Evolutionary conservation across 2,113 vertebrate genomes (phyloP).

Genomic region (Leucopternis melanops): DNA sequence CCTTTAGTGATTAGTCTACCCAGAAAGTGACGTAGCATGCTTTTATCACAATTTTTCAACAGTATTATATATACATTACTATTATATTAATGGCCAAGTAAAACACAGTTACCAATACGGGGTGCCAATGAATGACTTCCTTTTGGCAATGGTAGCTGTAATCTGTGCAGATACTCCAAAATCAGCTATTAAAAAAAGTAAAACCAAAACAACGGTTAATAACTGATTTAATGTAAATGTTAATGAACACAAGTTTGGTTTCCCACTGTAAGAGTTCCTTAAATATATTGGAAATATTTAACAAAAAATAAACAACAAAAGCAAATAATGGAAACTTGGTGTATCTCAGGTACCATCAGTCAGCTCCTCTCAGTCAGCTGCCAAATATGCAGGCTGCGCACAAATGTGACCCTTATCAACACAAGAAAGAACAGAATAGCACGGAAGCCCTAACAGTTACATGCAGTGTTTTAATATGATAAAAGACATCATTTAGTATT

Average conservation of each 20-base stretch:
- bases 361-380: neutral
- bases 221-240: neutral
- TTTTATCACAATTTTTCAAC: neutral
- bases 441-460: neutral
- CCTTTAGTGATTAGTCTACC: neutral
- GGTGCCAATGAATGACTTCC: constrained; percentile 99
- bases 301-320: neutral
- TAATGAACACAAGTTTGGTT: neutral
- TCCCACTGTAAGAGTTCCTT: neutral
- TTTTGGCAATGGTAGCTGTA: constrained; percentile 96
- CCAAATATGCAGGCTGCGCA: neutral
- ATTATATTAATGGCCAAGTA: neutral
- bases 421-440: neutral
- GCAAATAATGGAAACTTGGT: neutral
- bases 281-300: neutral
- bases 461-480: neutral
- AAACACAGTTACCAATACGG: constrained; percentile 92
- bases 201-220: neutral
- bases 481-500: neutral
- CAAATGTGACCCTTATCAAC: neutral
- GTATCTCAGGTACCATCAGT: neutral
- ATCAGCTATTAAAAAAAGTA: constrained; percentile 78
- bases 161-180: constrained; percentile 99
- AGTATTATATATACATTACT: neutral
- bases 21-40: neutral